Conservation (phyloP, 2,797 vertebrate species). For the Protosalanx chinensis region DNA sequence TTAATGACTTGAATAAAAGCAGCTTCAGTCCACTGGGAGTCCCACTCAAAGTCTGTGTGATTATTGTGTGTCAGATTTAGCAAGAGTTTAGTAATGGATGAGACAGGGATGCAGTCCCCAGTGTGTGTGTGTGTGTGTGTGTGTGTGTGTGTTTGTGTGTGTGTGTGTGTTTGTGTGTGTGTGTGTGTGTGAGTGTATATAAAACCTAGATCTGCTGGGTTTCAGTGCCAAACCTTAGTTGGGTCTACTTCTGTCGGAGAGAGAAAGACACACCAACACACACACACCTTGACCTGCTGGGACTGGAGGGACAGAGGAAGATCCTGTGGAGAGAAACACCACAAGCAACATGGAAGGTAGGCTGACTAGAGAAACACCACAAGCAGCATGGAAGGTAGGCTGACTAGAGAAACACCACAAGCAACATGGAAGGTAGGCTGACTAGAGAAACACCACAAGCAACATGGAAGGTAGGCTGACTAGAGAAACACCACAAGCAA, state of each 20-base stretch:
- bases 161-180: slow-evolving; percentile 26
- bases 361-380: too few species aligned
- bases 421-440: too few species aligned
- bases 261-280: slow-evolving; percentile 10
- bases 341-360: too few species aligned
- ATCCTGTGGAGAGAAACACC: neutral
- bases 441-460: too few species aligned
- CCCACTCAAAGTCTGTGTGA: slow-evolving; percentile 40
- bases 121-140: slow-evolving; percentile 23
- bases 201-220: slow-evolving; percentile 25
- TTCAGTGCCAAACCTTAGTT: neutral
- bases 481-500: too few species aligned
- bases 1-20: slow-evolving; percentile 41
- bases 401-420: too few species aligned
- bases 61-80: slow-evolving; percentile 57
- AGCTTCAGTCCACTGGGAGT: slow-evolving; percentile 40
- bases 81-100: slow-evolving; percentile 68
- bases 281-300: neutral
- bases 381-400: too few species aligned
- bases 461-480: too few species aligned
- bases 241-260: too few species aligned
- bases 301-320: neutral
- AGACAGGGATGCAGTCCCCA: slow-evolving; percentile 32
- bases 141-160: slow-evolving; percentile 19
- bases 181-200: slow-evolving; percentile 35